Evolutionary conservation across 2,113 vertebrate genomes (phyloP), one percentile per base, ranked within the genome.

Genomic region (Irena cyanogastra): DNA sequence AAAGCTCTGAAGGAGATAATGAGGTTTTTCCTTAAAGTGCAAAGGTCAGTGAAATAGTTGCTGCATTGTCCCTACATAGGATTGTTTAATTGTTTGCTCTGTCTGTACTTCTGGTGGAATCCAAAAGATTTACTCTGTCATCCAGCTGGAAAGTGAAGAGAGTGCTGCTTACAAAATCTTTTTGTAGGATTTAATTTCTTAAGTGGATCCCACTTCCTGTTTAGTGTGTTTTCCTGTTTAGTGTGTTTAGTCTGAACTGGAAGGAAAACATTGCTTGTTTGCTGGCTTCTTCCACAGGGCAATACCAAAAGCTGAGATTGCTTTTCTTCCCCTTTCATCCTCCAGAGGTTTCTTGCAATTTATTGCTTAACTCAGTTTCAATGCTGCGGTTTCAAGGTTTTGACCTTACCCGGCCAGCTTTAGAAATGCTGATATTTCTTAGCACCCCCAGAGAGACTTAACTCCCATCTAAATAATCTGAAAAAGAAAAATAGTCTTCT

Each of bases 31-130:
- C 31, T 35, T 71, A 17, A 7, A 50, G 13, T 1, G 4, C 42
- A n/a, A 47, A 44, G 24, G 13, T 63, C 26, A 22, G 21, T 27
- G 66, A 33, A 66, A 21, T 14, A 27, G 35, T 39, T 63, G 39
- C 70, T 87, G 53, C 6, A 3, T 66, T 59, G 7, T 41, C 33
- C 61, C 13, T 44, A 2, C 16, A 9, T 1, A 0, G 2, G 2
- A 18, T 10, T 33, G n/a, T 83, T 65, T 57, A 7, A 13, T 41
- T 63, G 74, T 50, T 83, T 64, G 20, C 22, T 79, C 49, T 66
- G 31, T 18, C 28, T 52, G 39, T 88, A 23, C 21, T 76, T 91
- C 4, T 27, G n/a, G 23, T 85, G 4, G 3, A 33, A 79, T 93
- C 33, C 22, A n/a, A 44, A 76, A n/a, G 6, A 22, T 42, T 79